These are phyloP conservation scores for Acleris holmiana DNA, from an alignment of 2,888 invertebrate species.

Conservation along the genomic window DNA sequence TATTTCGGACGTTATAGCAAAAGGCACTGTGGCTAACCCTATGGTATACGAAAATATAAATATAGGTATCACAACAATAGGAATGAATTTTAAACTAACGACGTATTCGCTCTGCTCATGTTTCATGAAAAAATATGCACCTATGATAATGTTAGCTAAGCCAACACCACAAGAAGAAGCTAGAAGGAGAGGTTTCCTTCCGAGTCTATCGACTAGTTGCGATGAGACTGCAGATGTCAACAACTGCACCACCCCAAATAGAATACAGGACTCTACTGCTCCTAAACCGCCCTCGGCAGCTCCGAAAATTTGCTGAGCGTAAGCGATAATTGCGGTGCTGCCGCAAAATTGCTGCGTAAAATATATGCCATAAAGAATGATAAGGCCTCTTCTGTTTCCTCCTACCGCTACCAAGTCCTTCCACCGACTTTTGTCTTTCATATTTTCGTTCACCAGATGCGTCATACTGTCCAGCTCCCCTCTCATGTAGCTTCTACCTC, in stretches of 20 bases:
- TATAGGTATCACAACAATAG: slow-evolving; percentile 83
- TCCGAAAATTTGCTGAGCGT: slow-evolving; percentile 86
- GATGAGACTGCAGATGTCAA: slow-evolving; percentile 83
- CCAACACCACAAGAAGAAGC: slow-evolving; percentile 84
- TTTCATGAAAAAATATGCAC: slow-evolving; percentile 83
- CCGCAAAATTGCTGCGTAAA: slow-evolving; percentile 86
- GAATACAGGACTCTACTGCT: slow-evolving; percentile 78
- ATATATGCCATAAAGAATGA: slow-evolving; percentile 85
- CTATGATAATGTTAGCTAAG: slow-evolving; percentile 79
- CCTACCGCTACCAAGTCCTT: slow-evolving; percentile 73
- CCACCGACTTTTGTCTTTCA: slow-evolving; percentile 78
- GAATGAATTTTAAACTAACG: slow-evolving; percentile 80
- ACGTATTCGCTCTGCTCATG: slow-evolving; percentile 71
- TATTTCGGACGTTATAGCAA: slow-evolving; percentile 86
- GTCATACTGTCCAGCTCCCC: slow-evolving; percentile 83
- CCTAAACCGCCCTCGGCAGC: slow-evolving; percentile 77
- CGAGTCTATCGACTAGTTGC: slow-evolving; percentile 84
- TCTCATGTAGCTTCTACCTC: slow-evolving; percentile 81
- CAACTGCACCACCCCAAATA: slow-evolving; percentile 81
- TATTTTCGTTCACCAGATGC: slow-evolving; percentile 78
- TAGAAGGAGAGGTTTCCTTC: slow-evolving; percentile 85
- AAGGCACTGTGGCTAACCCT: slow-evolving; percentile 86
- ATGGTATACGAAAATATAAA: slow-evolving; percentile 86
- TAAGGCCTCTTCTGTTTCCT: slow-evolving; percentile 83
- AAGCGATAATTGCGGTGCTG: slow-evolving; percentile 84